phyloP scores from a whole-genome alignment of 1,140 invertebrate species.

The Scaptomyza pallida region DNA sequence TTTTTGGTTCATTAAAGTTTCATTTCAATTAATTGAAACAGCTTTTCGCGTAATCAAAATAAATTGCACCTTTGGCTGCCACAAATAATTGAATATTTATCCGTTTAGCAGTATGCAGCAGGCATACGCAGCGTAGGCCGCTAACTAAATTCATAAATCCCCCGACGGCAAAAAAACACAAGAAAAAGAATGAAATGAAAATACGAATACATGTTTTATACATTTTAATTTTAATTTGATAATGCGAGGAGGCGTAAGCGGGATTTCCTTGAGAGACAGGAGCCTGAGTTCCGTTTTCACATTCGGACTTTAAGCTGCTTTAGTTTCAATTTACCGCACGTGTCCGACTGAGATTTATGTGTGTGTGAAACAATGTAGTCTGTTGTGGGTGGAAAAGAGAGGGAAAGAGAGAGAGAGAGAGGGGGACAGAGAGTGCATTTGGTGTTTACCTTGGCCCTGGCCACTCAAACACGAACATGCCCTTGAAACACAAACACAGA shows the following conservation, averaged over 20 bases:
- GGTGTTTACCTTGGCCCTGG: constrained; percentile 36
- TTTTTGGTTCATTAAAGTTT: constrained; percentile 21
- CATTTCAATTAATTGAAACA: constrained; percentile 29
- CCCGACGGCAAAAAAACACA: neutral
- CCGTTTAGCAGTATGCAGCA: constrained; percentile 43
- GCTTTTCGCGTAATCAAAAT: constrained; percentile 19
- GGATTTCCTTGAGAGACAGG: no score
- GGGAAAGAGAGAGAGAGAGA: no score
- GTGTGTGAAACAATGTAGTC: constrained; percentile 21
- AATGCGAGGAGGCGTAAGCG: neutral
- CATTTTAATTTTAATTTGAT: constrained; percentile 35
- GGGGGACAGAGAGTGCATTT: constrained; percentile 9
- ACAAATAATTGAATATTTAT: constrained; percentile 37
- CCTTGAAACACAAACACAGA: constrained; percentile 53
- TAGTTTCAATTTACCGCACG: constrained; percentile 21
- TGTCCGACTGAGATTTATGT: constrained; percentile 33
- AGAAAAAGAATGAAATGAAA: neutral
- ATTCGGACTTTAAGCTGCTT: constrained; percentile 20
- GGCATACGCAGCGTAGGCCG: constrained; percentile 42
- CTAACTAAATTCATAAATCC: constrained; percentile 41
- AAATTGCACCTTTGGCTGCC: constrained; percentile 34
- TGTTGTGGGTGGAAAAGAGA: constrained; percentile 5
- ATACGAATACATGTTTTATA: neutral
- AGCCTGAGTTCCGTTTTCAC: no score
- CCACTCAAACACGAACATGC: constrained; percentile 68